Conservation (phyloP, 2,797 vertebrate genomes). For the Fistularia commersonii region DNA sequence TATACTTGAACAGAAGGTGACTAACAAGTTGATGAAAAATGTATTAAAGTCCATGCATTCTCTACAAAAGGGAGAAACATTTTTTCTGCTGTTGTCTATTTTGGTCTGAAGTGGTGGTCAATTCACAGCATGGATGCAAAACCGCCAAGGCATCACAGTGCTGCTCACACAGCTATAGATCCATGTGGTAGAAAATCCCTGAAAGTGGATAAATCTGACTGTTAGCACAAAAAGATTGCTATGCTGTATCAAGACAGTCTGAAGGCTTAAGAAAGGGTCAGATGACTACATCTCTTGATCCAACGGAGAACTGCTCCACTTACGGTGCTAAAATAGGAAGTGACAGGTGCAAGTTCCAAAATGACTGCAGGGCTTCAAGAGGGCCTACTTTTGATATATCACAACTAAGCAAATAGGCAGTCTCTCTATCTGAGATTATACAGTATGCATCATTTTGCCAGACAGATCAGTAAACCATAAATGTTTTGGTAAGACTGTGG, state of each 20-base stretch:
- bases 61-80: too few species aligned
- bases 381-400: conserved; percentile 52
- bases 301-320: conserved; percentile 71
- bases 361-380: conserved; percentile 62
- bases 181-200: conserved; percentile 3
- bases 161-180: conserved; percentile 5
- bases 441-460: conserved; percentile 27
- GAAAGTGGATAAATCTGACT: conserved; percentile 36
- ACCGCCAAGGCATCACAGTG: background rate
- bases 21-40: too few species aligned
- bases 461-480: conserved; percentile 30
- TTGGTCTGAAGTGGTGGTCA: too few species aligned
- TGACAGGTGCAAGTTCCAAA: conserved; percentile 63
- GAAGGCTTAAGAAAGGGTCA: conserved; percentile 53
- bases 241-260: conserved; percentile 42
- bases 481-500: conserved; percentile 13
- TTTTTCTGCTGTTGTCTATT: too few species aligned
- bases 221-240: conserved; percentile 27
- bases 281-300: conserved; percentile 59
- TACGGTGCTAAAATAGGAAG: conserved; percentile 65
- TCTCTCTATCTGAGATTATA: conserved; percentile 19
- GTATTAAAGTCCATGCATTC: too few species aligned
- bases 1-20: too few species aligned
- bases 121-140: background rate
- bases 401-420: conserved; percentile 37